Evolutionary conservation across 2,888 invertebrate species (phyloP).

Genomic region (Eucera pruinosa): DNA sequence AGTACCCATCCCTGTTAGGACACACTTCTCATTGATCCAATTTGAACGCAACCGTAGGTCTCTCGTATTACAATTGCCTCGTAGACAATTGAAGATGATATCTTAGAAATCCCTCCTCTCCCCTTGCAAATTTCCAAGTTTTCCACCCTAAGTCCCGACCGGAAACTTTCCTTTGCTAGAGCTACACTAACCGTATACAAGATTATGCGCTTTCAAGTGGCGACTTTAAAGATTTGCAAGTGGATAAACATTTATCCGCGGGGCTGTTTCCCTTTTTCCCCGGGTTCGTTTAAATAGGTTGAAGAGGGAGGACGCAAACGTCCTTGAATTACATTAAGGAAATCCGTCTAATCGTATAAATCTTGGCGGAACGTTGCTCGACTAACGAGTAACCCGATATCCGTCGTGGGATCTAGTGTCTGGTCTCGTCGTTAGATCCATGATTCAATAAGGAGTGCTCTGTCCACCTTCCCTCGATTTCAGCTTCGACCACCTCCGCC

Average conservation of each 20-base stretch:
- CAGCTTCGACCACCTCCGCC: constrained; percentile 13
- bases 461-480: constrained; percentile 45
- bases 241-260: constrained; percentile 19
- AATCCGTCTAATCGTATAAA: constrained; percentile 75
- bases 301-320: constrained; percentile 5
- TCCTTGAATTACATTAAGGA: constrained; percentile 59
- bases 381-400: constrained; percentile 77
- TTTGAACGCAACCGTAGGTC: too few species aligned
- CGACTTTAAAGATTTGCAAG: neutral
- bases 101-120: too few species aligned
- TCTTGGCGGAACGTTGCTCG: constrained; percentile 62
- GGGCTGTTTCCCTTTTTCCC: neutral
- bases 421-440: constrained; percentile 72
- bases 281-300: neutral
- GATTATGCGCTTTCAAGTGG: neutral
- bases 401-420: constrained; percentile 72
- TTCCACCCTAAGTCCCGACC: too few species aligned
- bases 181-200: too few species aligned
- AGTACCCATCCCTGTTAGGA: too few species aligned
- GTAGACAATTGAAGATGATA: too few species aligned
- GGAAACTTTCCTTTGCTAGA: too few species aligned
- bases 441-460: constrained; percentile 75
- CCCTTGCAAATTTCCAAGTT: too few species aligned
- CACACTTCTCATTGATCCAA: too few species aligned
- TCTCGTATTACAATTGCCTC: too few species aligned